Conservation (phyloP, 2,888 invertebrate species). For the Arge pagana region DNA sequence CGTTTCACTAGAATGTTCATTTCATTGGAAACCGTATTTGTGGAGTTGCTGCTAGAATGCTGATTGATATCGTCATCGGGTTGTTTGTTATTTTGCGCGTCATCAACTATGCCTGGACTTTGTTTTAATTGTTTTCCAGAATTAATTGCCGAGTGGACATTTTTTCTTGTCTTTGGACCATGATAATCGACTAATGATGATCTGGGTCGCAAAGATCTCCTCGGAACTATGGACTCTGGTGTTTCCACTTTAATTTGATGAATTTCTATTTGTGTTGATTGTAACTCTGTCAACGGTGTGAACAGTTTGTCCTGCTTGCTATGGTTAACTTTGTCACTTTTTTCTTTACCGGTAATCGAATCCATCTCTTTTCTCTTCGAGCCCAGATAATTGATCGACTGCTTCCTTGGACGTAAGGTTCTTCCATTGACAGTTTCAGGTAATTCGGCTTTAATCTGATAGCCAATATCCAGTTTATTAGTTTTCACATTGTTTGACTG, state of each 20-base stretch:
- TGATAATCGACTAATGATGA: conserved; percentile 35
- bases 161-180: conserved; percentile 29
- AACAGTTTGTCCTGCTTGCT: conserved; percentile 10
- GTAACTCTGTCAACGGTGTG: conserved; percentile 3
- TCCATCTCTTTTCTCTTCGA: conserved; percentile 27
- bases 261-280: conserved; percentile 11
- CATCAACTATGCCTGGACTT: neutral
- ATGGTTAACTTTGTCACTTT: neutral
- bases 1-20: conserved; percentile 1
- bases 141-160: neutral
- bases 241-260: conserved; percentile 37
- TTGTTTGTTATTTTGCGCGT: neutral
- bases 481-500: neutral
- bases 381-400: conserved; percentile 34
- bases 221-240: conserved; percentile 24
- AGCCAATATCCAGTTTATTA: neutral
- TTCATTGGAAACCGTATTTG: neutral
- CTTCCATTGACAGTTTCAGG: neutral
- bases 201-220: conserved; percentile 40
- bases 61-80: neutral
- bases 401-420: conserved; percentile 43
- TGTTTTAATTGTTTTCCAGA: no score
- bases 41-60: neutral
- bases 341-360: conserved; percentile 5
- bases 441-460: conserved; percentile 10